phyloP scores from a whole-genome alignment of 2,888 invertebrate genomes.

The Heliconius erato region DNA sequence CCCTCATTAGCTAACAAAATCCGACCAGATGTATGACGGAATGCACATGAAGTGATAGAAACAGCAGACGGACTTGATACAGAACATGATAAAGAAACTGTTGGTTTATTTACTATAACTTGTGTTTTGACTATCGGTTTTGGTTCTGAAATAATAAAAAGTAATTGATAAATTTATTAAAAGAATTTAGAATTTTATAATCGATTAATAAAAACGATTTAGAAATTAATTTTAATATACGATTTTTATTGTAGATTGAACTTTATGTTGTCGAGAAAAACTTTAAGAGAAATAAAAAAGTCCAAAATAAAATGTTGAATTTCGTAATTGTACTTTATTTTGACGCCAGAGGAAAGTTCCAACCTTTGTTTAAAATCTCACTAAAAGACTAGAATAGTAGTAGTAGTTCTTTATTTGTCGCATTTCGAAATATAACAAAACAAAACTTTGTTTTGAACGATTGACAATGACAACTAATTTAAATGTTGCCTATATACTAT shows the following conservation, averaged over 20 bases:
- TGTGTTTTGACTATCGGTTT: conserved; percentile 61
- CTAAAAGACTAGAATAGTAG: no score
- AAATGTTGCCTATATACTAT: neutral
- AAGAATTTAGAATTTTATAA: no score
- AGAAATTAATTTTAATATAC: neutral
- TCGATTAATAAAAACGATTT: neutral
- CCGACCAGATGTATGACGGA: conserved; percentile 67
- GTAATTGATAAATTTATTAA: neutral
- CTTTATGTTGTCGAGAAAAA: neutral
- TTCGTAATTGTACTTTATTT: neutral
- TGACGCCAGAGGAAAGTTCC: neutral
- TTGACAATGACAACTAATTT: neutral
- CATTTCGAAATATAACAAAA: no score
- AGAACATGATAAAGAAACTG: conserved; percentile 65
- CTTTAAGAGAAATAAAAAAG: neutral
- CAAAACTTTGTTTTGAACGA: neutral
- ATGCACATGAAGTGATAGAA: conserved; percentile 66
- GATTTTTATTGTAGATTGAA: neutral
- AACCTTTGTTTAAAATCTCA: neutral
- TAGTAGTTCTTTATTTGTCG: no score
- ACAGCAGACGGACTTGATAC: conserved; percentile 55
- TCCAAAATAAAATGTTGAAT: neutral
- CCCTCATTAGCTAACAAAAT: conserved; percentile 67
- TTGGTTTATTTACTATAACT: conserved; percentile 58
- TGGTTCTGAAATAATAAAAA: conserved; percentile 58